Percentiles rank a stretch among this genome's conserved stretches.
Evolutionary conservation across 2,113 vertebrate genomes (phyloP).

Genomic region (Cygnus atratus): DNA sequence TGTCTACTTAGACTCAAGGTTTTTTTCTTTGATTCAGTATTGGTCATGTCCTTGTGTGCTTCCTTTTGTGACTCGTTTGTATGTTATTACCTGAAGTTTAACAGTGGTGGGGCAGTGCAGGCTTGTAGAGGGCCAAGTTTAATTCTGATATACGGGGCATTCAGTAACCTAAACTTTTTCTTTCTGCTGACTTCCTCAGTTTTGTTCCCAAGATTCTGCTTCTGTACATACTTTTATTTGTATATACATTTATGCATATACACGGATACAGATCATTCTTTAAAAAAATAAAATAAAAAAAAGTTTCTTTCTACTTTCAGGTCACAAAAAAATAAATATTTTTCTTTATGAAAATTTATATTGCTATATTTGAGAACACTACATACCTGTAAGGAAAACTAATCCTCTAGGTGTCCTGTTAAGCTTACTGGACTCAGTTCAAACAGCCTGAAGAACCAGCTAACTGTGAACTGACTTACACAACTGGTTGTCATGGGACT

Average conservation of each 20-base stretch:
- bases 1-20: background rate
- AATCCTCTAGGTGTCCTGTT: background rate
- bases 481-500: accelerated
- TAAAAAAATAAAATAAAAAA: no score
- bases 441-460: background rate
- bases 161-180: background rate
- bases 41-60: background rate
- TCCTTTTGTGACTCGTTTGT: background rate
- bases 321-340: background rate
- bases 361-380: background rate
- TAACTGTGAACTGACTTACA: background rate
- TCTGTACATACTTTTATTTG: background rate
- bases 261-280: background rate
- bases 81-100: background rate
- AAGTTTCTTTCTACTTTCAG: background rate
- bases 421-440: background rate
- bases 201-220: background rate
- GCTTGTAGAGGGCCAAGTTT: background rate
- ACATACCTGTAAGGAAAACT: background rate
- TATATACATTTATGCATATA: no score
- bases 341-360: background rate
- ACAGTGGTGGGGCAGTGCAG: background rate
- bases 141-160: background rate
- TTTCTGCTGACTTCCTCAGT: background rate
- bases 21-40: background rate